phyloP scores from a whole-genome alignment of 2,113 vertebrate genomes.

The Takifugu flavidus region DNA sequence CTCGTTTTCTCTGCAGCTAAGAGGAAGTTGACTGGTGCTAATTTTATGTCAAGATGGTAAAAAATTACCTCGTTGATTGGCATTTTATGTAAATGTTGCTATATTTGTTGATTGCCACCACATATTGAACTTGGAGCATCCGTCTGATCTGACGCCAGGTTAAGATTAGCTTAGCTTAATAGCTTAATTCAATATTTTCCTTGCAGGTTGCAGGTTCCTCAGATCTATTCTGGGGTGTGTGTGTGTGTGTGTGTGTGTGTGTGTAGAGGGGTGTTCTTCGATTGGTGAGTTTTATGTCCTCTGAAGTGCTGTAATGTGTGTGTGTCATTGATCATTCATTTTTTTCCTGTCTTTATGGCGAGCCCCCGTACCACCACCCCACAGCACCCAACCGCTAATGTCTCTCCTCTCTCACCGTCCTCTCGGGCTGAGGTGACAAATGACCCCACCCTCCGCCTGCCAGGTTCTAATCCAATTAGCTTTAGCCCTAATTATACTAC shows the following conservation, averaged over 20 bases:
- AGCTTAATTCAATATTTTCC: too few species aligned
- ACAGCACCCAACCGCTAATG: slow-evolving; percentile 6
- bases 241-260: too few species aligned
- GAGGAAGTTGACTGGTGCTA: background rate
- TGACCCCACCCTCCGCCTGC: slow-evolving; percentile 31
- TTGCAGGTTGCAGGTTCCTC: too few species aligned
- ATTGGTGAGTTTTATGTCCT: too few species aligned
- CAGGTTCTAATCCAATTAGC: slow-evolving; percentile 70
- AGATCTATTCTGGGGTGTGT: too few species aligned
- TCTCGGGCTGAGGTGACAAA: slow-evolving; percentile 23
- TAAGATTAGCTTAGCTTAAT: too few species aligned
- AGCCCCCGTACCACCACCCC: slow-evolving; percentile 6
- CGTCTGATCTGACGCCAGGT: too few species aligned
- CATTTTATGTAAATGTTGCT: too few species aligned
- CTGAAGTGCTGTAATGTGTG: background rate
- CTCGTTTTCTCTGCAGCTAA: background rate
- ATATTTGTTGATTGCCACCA: too few species aligned
- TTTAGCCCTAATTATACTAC: slow-evolving; percentile 59
- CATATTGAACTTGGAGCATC: too few species aligned
- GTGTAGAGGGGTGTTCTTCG: too few species aligned
- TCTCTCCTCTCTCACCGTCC: slow-evolving; percentile 10
- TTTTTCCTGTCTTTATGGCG: background rate
- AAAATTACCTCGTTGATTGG: too few species aligned
- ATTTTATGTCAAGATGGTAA: background rate
- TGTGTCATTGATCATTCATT: background rate